Percentiles rank a stretch among this genome's conserved stretches.
These are phyloP conservation scores for Melanotaenia pygmaea DNA, from an alignment of 2,797 vertebrate genomes.

Conservation along the genomic window DNA sequence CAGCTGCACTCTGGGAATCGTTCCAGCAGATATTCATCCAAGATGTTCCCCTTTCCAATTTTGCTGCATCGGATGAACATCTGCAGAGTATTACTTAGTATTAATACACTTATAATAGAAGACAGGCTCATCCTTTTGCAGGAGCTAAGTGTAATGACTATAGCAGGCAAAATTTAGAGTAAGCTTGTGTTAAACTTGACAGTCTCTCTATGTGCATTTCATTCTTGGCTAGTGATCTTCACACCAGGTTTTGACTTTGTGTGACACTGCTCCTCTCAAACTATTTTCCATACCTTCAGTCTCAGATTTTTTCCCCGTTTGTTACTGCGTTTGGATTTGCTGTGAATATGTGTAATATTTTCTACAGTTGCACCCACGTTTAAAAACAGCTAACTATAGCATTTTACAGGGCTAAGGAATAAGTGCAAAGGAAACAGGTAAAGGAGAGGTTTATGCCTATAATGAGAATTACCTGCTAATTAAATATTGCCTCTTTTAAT, in stretches of 20 bases:
- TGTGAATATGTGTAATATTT: slow-evolving; percentile 25
- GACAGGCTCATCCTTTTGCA: slow-evolving; percentile 66
- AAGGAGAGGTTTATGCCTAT: slow-evolving; percentile 40
- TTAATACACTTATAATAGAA: slow-evolving; percentile 79
- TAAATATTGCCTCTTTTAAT: slow-evolving; percentile 55
- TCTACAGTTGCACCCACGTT: slow-evolving; percentile 20
- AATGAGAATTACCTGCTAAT: slow-evolving; percentile 48
- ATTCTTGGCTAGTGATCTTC: slow-evolving; percentile 68
- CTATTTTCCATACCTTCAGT: slow-evolving; percentile 55
- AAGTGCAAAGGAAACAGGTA: slow-evolving; percentile 30
- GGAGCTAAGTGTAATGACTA: slow-evolving; percentile 70
- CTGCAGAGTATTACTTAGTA: slow-evolving; percentile 77
- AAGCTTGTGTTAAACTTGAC: slow-evolving; percentile 60
- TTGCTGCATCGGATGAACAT: slow-evolving; percentile 74
- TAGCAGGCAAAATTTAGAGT: slow-evolving; percentile 55
- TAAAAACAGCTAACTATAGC: slow-evolving; percentile 21
- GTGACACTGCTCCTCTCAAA: slow-evolving; percentile 50
- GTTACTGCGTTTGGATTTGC: slow-evolving; percentile 11
- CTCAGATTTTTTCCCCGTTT: slow-evolving; percentile 4
- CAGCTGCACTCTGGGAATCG: slow-evolving; percentile 79
- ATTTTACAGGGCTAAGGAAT: neutral
- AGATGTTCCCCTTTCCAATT: slow-evolving; percentile 72
- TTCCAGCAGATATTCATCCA: slow-evolving; percentile 76
- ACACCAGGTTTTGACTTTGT: slow-evolving; percentile 65
- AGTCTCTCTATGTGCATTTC: slow-evolving; percentile 59